Evolutionary conservation across 1,140 invertebrate genomes (phyloP).

Genomic region (Drosophila ananassae): DNA sequence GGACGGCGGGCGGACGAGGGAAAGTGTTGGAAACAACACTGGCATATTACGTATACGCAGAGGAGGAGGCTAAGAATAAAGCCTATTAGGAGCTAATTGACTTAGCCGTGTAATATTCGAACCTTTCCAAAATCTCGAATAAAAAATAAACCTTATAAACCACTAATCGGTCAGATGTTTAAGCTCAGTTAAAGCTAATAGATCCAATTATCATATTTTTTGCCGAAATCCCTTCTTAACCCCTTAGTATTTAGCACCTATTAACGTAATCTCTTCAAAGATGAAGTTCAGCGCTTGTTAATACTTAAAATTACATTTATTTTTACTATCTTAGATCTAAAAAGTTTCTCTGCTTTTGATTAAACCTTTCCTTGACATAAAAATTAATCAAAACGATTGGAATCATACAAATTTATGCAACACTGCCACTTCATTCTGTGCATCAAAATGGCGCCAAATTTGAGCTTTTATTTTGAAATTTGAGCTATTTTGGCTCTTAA

Average conservation of each 20-base stretch:
- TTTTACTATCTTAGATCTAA: not conserved
- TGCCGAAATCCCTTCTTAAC: no score
- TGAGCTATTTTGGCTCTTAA: not conserved
- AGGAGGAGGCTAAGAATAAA: conserved; percentile 12
- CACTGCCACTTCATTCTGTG: not conserved
- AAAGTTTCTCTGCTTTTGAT: not conserved
- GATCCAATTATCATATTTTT: no score
- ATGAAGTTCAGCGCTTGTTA: no score
- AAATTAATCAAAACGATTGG: not conserved
- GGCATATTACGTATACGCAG: conserved; percentile 49
- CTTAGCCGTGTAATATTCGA: conserved; percentile 20
- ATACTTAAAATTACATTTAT: no score
- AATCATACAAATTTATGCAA: not conserved
- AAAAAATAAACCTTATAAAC: not conserved
- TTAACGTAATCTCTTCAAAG: no score
- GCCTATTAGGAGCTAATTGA: conserved; percentile 45
- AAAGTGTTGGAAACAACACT: conserved; percentile 12
- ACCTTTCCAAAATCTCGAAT: not conserved
- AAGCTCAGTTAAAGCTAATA: not conserved
- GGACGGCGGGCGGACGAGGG: not conserved
- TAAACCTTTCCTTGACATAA: no score
- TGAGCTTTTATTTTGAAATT: not conserved
- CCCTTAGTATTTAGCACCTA: no score
- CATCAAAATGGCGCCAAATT: conserved; percentile 1
- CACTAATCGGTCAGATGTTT: not conserved